These are phyloP conservation scores for Aspidiotus rigidus DNA, from an alignment of 2,888 invertebrate species.

Conservation along the genomic window DNA sequence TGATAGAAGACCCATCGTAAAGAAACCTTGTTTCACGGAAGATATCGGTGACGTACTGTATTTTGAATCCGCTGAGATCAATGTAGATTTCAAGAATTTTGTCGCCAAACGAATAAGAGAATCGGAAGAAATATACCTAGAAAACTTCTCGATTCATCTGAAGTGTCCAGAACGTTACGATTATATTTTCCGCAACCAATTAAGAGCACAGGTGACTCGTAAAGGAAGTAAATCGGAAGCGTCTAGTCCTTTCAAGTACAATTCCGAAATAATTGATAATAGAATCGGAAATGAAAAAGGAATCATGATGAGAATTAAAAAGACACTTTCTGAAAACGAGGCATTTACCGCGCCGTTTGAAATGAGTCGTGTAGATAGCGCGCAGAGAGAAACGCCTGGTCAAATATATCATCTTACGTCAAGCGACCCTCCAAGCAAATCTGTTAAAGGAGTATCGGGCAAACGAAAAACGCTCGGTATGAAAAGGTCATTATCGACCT, in stretches of 20 bases:
- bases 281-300: slow-evolving; percentile 11
- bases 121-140: slow-evolving; percentile 3
- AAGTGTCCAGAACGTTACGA: slow-evolving; percentile 21
- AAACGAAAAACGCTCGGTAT: slow-evolving; percentile 23
- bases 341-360: neutral
- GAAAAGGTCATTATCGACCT: slow-evolving; percentile 3
- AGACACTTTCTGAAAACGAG: neutral
- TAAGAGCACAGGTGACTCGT: slow-evolving; percentile 19
- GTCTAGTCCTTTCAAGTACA: slow-evolving; percentile 22
- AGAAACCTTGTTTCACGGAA: neutral
- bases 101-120: slow-evolving; percentile 8
- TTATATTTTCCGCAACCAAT: slow-evolving; percentile 7
- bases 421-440: neutral
- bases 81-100: slow-evolving; percentile 10
- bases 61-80: neutral
- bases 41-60: neutral
- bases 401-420: neutral
- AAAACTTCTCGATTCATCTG: slow-evolving; percentile 14
- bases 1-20: too few relatives aligned
- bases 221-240: neutral
- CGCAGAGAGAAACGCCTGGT: neutral
- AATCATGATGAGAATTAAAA: slow-evolving; percentile 18
- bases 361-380: neutral
- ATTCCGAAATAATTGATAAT: slow-evolving; percentile 20
- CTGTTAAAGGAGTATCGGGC: slow-evolving; percentile 3